Percentiles rank a stretch among this genome's conserved stretches.
phyloP scores from a whole-genome alignment of 2,888 invertebrate species.

The Nomada goodeniana region DNA sequence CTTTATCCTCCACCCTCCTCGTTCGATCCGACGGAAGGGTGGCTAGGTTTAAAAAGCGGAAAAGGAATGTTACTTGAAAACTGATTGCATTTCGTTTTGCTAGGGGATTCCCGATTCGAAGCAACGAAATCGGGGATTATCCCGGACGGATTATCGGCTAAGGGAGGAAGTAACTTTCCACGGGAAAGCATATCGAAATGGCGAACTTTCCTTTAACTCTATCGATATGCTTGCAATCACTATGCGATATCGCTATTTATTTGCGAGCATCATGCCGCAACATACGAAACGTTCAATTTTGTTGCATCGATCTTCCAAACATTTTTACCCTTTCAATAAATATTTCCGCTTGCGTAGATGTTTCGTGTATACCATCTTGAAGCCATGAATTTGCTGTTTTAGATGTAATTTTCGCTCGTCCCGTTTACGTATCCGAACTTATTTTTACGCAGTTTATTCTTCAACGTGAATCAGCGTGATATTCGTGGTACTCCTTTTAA shows the following conservation, averaged over 20 bases:
- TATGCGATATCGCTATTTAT: background rate
- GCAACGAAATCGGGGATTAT: slow-evolving; percentile 63
- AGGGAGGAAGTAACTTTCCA: slow-evolving; percentile 18
- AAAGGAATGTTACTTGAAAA: slow-evolving; percentile 49
- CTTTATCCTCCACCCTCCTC: slow-evolving; percentile 32
- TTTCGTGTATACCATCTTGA: too few relatives aligned
- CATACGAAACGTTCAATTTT: too few relatives aligned
- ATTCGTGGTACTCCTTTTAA: too few relatives aligned
- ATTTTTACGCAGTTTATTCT: too few relatives aligned
- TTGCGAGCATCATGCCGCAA: too few relatives aligned
- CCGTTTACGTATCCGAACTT: too few relatives aligned
- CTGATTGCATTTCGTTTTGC: slow-evolving; percentile 45
- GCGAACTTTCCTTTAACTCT: slow-evolving; percentile 14
- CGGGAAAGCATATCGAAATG: background rate
- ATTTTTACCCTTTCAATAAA: too few relatives aligned
- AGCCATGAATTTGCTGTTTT: too few relatives aligned
- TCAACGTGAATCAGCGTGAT: too few relatives aligned
- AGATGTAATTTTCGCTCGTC: too few relatives aligned
- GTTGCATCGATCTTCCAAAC: too few relatives aligned
- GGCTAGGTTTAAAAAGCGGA: slow-evolving; percentile 22
- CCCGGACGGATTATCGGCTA: slow-evolving; percentile 64
- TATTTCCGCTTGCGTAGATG: too few relatives aligned
- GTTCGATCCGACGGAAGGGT: slow-evolving; percentile 27
- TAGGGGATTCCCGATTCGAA: slow-evolving; percentile 22
- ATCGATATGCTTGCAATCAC: background rate